Evolutionary conservation across 2,888 invertebrate genomes (phyloP), one percentile per base, ranked within the genome.

Genomic region (Isoperla grammatica): DNA sequence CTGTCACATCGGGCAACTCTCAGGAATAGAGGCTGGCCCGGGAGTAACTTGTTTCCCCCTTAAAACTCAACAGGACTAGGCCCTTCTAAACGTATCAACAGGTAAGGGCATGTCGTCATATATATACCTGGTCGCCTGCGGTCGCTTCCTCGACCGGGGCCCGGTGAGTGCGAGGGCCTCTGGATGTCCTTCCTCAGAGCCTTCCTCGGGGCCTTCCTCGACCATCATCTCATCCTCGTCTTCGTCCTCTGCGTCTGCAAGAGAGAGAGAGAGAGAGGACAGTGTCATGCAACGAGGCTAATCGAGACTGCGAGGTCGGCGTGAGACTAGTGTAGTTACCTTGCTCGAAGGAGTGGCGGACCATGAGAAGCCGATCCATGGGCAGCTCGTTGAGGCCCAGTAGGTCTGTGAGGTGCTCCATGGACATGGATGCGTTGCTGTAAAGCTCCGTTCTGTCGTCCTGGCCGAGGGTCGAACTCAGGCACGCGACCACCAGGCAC

Each of bases 351-450:
- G 81, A 68, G 67, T 76, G 73, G 75, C 81, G 78, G 1, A 90
- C 75, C 61, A 80, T 76, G n/a, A 90, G 73, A 22, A 90, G 74
- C 67, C 85, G 85, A 2, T 85, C 80, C 61, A 90, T 68, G 2
- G 87, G 84, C 55, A 90, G 71, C 69, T 87, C 85, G 69, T 84
- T 85, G 35, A 90, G 63, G 22, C 56, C 56, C 1, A 49, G 45
- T 23, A 59, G 59, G 56, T 62, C 63, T 3, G 53, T 46, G 15
- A 63, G 37, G 8, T 59, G 60, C n/a, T 56, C 48, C 45, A 29
- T 29, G 29, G 29, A 29, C 5, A 8, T 29, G 4, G 29, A 29
- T 4, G 29, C 8, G 29, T 29, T 29, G 29, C 29, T 8, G 29
- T 29, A 29, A 29, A 29, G 60, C n/a, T 56, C 48, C 45, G 53